Percentiles rank a stretch among this genome's conserved stretches.
Evolutionary conservation across 2,888 invertebrate genomes (phyloP).

Genomic region (Microplitis deprimator): DNA sequence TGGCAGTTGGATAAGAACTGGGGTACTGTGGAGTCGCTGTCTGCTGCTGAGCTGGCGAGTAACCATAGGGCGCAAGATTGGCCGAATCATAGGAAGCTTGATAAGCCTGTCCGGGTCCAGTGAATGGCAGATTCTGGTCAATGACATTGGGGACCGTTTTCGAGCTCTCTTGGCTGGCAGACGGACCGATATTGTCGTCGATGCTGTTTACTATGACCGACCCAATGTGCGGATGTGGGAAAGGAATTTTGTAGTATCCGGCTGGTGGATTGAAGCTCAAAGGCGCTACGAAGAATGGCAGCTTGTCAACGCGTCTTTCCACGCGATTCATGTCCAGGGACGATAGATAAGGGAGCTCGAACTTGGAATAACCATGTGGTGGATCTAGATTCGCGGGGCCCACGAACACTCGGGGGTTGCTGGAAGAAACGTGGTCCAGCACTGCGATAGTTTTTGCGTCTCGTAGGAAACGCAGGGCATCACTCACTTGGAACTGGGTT

Average conservation of each 20-base stretch:
- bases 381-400: conserved; percentile 83
- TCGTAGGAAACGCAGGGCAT: conserved; percentile 81
- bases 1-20: conserved; percentile 44
- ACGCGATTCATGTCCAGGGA: conserved; percentile 79
- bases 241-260: conserved; percentile 88
- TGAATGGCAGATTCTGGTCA: conserved; percentile 68
- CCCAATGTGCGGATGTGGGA: conserved; percentile 89
- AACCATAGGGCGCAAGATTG: conserved; percentile 53
- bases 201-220: conserved; percentile 81
- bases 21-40: conserved; percentile 54
- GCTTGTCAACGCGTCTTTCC: conserved; percentile 80
- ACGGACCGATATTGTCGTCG: conserved; percentile 42
- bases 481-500: conserved; percentile 74
- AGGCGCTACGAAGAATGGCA: conserved; percentile 90
- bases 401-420: conserved; percentile 84
- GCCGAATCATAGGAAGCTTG: conserved; percentile 54
- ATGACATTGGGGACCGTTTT: conserved; percentile 58
- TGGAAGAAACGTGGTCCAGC: conserved; percentile 80
- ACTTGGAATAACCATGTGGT: conserved; percentile 83
- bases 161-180: conserved; percentile 40
- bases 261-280: conserved; percentile 87
- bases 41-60: conserved; percentile 43
- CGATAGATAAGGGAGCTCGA: conserved; percentile 87
- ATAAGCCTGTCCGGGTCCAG: conserved; percentile 44
- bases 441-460: conserved; percentile 83